A percentile compares a stretch with the other conserved stretches of the same genome.
These are phyloP conservation scores for Balearica regulorum DNA, from an alignment of 2,797 vertebrate genomes.

Conservation along the genomic window DNA sequence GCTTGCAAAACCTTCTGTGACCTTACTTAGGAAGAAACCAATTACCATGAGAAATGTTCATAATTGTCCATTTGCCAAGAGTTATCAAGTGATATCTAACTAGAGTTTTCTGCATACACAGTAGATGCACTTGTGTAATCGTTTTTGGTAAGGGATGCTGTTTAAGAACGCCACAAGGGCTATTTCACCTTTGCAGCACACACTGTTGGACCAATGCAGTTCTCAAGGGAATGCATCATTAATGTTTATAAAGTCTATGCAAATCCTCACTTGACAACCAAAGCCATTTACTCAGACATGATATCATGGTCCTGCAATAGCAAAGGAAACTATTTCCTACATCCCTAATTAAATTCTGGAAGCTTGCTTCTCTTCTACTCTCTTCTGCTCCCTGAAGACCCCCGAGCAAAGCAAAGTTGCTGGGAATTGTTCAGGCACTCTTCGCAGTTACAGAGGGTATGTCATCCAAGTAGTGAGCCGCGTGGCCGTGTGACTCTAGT, in stretches of 20 bases:
- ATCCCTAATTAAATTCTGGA: background rate
- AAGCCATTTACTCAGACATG: background rate
- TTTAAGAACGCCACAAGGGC: background rate
- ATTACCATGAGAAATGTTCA: slow-evolving; percentile 25
- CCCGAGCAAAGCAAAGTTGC: background rate
- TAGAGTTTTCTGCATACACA: background rate
- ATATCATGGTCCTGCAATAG: background rate
- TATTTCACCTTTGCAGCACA: background rate
- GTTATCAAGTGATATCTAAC: background rate
- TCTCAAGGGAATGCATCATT: background rate
- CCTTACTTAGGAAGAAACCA: background rate
- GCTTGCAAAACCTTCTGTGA: background rate
- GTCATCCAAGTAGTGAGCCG: background rate
- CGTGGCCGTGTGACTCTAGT: background rate
- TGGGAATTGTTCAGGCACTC: background rate
- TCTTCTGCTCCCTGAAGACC: background rate
- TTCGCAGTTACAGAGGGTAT: background rate
- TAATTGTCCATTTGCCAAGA: slow-evolving; percentile 15
- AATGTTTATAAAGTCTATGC: background rate
- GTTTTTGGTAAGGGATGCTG: background rate
- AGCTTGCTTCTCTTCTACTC: background rate
- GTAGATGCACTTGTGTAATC: background rate
- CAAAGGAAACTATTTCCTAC: background rate
- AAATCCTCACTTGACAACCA: slow-evolving; percentile 10
- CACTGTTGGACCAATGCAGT: background rate